Evolutionary conservation across 92 coral and sea anemone genomes (phyloP), one percentile per base, ranked within the genome.

Genomic region (Zoanthus sociatus): DNA sequence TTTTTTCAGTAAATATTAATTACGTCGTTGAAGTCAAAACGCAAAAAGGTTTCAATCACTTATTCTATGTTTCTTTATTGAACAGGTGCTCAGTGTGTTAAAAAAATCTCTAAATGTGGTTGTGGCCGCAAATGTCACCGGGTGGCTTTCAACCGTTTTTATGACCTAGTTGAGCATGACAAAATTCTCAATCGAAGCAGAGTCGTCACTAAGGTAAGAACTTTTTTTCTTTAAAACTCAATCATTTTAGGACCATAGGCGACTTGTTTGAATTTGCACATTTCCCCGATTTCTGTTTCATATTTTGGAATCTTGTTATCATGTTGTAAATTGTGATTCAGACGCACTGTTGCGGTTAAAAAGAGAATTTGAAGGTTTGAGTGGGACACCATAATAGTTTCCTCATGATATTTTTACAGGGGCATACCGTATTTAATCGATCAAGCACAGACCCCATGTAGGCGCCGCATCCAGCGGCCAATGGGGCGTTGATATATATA

Each of bases 51-150:
- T 5, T 17, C 58, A 21, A 10, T 73, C 14, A n/a, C 61, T 16
- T 31, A 20, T 53, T 12, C 16, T 31, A 33, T 26, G 11, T 30
- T 20, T 66, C 31, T 20, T 12, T 47, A 9, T 50, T n/a, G 53
- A 1, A 33, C 47, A 81, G 85, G 85, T 7, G 85, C 55, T 0
- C 75, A 81, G 46, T 66, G 85, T 66, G 85, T 81, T 37, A 81
- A 81, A 55, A 63, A 7, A 6, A 47, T 81, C 46, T 6, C 56
- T 4, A 17, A 42, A 20, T 81, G 85, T 64, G 75, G 85, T 13
- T 81, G 85, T 46, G 61, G 60, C 20, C 85, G 85, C 15, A 58
- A 67, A 10, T 81, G 85, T 13, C 63, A 66, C 61, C 85, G 85
- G 8, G 58, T 7, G 45, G 18, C 75, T 13, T 81, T 64, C 75